Base-by-base conservation (phyloP, 2,888 invertebrate genomes). In the Sabatieria punctata region DNA sequence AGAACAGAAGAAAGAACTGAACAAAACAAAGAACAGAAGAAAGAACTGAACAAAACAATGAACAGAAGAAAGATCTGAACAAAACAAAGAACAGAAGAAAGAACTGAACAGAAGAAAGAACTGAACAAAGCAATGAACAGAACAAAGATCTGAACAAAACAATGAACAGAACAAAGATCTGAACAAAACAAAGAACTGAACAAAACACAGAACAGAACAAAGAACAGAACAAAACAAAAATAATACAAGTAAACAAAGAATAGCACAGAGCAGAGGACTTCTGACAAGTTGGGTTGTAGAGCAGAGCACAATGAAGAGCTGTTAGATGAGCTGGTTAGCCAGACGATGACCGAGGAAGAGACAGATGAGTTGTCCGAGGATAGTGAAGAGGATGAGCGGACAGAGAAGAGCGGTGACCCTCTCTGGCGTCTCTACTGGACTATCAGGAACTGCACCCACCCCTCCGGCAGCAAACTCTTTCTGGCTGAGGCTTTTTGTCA, bases 401-500 rank as follows among this genome's bases (percentile, higher is more conserved):
- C 56, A 4, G 54, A 55, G 33, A 42, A 42, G 1, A 40, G 27
- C 11, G 18, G 47, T 48, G 53, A 83, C 47, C 85, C 85, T 0
- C 80, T 82, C 60, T 91, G 91, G 89, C 80, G 83, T 53, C 71
- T 95, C 1, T 82, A 85, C 58, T 85, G 86, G 63, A 77, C 80
- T 39, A 77, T 95, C 21, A 78, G 67, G 37, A 65, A 64, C 47
- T 65, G 61, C 53, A 61, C 54, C 4, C 46, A 55, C 39, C 55
- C 54, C 30, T 48, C 54, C 40, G 49, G 59, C 50, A 46, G 53
- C 39, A 43, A 48, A n/a, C 74, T 77, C 1, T 74, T 78, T n/a
- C 73, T 91, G 61, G 80, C 84, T 24, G 88, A 91, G 61, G 85
- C 89, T 0, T 85, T 95, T 69, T 80, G 84, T 77, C 83, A 84